A percentile compares a stretch with the other conserved stretches of the same genome.
These are phyloP conservation scores for Lasioglossum albipes DNA, from an alignment of 1,140 invertebrate genomes.

Conservation along the genomic window DNA sequence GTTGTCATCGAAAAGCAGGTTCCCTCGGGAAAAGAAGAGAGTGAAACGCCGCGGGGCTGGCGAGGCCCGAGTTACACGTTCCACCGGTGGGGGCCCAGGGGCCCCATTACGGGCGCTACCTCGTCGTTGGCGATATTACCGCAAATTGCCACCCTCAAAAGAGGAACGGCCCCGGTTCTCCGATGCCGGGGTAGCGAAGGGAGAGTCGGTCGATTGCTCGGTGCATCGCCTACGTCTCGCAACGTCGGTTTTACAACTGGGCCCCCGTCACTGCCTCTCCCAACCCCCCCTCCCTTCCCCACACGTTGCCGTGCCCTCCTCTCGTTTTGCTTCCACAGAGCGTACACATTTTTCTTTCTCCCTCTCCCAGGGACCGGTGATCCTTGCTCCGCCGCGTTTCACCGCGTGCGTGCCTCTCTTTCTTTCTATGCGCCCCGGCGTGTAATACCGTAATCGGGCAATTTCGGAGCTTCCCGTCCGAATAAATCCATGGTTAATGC, in stretches of 20 bases:
- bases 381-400: not conserved
- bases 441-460: conserved; percentile 78
- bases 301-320: not conserved
- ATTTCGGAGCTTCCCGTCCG: conserved; percentile 74
- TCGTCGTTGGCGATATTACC: conserved; percentile 79
- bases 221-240: conserved; percentile 64
- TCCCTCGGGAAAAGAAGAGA: conserved; percentile 43
- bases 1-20: conserved; percentile 63
- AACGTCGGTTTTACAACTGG: conserved; percentile 75
- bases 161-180: conserved; percentile 71
- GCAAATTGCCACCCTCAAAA: conserved; percentile 80
- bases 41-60: conserved; percentile 37
- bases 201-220: conserved; percentile 61
- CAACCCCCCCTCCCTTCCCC: not conserved
- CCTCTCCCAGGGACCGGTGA: not conserved
- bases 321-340: not conserved
- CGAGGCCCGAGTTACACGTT: conserved; percentile 62
- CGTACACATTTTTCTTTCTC: conserved; percentile 3
- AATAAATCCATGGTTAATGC: conserved; percentile 79
- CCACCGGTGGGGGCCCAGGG: conserved; percentile 58
- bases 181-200: conserved; percentile 58
- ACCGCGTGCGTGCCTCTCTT: conserved; percentile 16
- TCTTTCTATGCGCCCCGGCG: conserved; percentile 59
- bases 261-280: conserved; percentile 19
- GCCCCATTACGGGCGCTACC: conserved; percentile 76